These are phyloP conservation scores for Cyclura pinguis DNA, from an alignment of 2,797 vertebrate genomes.

Conservation along the genomic window DNA sequence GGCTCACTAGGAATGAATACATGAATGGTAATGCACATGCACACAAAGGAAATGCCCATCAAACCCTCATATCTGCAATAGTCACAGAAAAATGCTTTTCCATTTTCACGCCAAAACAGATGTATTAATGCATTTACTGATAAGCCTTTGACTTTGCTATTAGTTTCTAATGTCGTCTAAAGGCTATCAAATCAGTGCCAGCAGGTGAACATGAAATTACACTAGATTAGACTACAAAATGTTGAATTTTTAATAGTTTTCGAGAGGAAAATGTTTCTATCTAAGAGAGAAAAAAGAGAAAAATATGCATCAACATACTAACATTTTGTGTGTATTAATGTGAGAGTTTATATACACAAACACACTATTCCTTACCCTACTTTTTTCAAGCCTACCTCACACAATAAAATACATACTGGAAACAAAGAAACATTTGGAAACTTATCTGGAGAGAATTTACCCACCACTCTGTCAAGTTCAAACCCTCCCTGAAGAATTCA, in stretches of 20 bases:
- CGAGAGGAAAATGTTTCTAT: neutral
- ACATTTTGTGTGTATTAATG: neutral
- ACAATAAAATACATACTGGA: neutral
- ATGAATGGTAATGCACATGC: conserved; percentile 18
- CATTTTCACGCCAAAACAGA: conserved; percentile 10
- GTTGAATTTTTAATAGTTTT: conserved; percentile 3
- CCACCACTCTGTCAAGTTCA: neutral
- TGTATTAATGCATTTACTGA: conserved; percentile 39
- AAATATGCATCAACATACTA: neutral
- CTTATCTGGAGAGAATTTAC: neutral
- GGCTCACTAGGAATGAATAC: conserved; percentile 15
- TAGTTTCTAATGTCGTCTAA: conserved; percentile 32
- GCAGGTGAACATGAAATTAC: conserved; percentile 23
- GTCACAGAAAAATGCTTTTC: neutral
- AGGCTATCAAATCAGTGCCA: neutral
- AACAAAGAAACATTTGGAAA: neutral
- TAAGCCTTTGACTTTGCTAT: conserved; percentile 20
- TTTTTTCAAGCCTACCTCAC: neutral
- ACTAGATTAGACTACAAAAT: neutral
- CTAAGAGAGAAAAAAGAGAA: conserved; percentile 26
- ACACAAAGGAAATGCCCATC: conserved; percentile 23
- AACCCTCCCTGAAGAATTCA: neutral
- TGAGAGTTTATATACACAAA: neutral
- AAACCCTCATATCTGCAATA: conserved; percentile 31
- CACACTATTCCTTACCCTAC: neutral